These are phyloP conservation scores for Oligia latruncula DNA, from an alignment of 2,888 invertebrate species.

Conservation along the genomic window DNA sequence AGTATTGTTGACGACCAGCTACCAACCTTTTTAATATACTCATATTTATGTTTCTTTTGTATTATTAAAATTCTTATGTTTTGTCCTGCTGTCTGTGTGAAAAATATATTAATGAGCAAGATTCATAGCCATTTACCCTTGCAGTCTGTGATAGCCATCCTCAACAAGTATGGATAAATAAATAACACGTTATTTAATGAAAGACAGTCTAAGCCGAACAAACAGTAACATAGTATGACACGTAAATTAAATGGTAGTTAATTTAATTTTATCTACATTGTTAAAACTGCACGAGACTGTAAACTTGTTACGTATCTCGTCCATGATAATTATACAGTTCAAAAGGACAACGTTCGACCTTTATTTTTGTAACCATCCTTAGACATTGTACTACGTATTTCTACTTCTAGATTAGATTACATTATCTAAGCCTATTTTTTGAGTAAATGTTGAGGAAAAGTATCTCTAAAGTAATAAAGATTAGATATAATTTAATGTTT, in stretches of 20 bases:
- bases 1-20: no score
- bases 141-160: no score
- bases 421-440: constrained; percentile 9
- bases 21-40: no score
- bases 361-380: background rate
- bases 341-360: constrained; percentile 10
- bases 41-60: no score
- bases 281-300: background rate
- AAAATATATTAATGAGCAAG: no score
- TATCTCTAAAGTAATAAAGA: background rate
- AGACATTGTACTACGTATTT: constrained; percentile 13
- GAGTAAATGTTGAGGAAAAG: constrained; percentile 44
- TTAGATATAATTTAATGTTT: background rate
- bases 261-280: background rate
- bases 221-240: background rate
- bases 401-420: constrained; percentile 12
- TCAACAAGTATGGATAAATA: no score
- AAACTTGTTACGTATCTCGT: background rate
- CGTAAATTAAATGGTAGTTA: background rate
- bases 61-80: no score
- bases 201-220: background rate
- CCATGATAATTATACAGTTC: background rate
- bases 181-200: background rate
- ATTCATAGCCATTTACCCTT: no score
- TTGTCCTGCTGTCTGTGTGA: no score